These are phyloP conservation scores for Trachurus trachurus DNA, from an alignment of 2,797 vertebrate genomes.

Conservation along the genomic window DNA sequence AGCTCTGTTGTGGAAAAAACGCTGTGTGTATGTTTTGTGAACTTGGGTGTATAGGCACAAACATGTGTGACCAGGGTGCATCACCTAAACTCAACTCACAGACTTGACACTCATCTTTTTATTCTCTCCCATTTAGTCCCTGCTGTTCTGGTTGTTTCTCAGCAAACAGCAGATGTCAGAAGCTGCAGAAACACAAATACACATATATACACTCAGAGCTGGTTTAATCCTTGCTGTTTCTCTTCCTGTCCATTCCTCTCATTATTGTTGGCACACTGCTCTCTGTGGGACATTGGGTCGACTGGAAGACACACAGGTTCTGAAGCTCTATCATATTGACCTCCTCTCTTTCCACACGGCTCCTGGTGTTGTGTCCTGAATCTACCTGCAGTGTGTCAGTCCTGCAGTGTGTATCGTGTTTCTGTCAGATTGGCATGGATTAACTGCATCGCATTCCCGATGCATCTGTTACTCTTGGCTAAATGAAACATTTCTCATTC, in stretches of 20 bases:
- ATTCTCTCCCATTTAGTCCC: slow-evolving; percentile 39
- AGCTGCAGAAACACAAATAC: slow-evolving; percentile 40
- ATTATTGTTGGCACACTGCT: slow-evolving; percentile 63
- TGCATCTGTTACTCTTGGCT: slow-evolving; percentile 25
- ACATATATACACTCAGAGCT: slow-evolving; percentile 35
- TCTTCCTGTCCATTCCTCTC: slow-evolving; percentile 56
- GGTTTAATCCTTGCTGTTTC: slow-evolving; percentile 52
- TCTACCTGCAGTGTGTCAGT: slow-evolving; percentile 1
- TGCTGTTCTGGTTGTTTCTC: slow-evolving; percentile 53
- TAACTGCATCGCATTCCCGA: slow-evolving; percentile 24
- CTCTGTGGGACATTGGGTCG: slow-evolving; percentile 64
- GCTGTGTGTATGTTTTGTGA: slow-evolving; percentile 7
- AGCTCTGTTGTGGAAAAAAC: slow-evolving; percentile 29
- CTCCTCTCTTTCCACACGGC: slow-evolving; percentile 15
- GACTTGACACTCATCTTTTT: slow-evolving; percentile 30
- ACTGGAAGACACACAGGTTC: slow-evolving; percentile 47
- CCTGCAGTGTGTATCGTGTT: slow-evolving; percentile 11
- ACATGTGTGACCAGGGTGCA: not conserved
- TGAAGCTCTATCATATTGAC: slow-evolving; percentile 41
- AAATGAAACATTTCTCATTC: slow-evolving; percentile 39
- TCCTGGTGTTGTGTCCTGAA: slow-evolving; percentile 15
- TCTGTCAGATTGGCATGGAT: slow-evolving; percentile 24
- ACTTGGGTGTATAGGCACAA: not conserved
- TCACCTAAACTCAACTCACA: slow-evolving; percentile 36
- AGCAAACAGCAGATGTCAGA: slow-evolving; percentile 51